Percentiles rank a stretch among this genome's conserved stretches.
Conservation (phyloP, 1,140 invertebrate genomes). For the Zelostemma sp. region DNA sequence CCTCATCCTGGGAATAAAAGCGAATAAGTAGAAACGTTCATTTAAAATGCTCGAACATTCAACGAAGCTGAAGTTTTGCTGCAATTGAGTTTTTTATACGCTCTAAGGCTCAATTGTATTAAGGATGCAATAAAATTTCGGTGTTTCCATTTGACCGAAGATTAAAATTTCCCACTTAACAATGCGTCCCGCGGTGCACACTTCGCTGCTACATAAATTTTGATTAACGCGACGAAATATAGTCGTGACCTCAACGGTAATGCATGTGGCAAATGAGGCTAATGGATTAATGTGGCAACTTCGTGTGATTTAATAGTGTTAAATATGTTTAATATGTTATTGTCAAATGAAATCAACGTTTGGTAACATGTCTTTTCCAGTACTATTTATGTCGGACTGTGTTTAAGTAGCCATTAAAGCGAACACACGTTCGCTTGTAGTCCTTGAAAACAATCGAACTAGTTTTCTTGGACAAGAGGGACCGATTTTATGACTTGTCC, state of each 20-base stretch:
- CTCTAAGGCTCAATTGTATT: no score
- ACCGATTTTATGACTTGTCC: slow-evolving; percentile 4
- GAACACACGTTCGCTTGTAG: background rate
- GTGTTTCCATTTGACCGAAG: no score
- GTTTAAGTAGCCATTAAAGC: slow-evolving; percentile 5
- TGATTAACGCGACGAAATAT: no score
- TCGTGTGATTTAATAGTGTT: background rate
- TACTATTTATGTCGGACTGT: background rate
- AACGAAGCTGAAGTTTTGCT: no score
- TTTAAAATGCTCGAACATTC: no score
- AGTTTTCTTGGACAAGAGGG: background rate
- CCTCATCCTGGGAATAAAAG: no score
- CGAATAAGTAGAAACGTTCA: no score
- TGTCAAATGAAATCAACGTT: background rate
- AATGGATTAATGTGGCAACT: background rate
- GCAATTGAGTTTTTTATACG: no score
- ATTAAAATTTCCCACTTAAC: no score
- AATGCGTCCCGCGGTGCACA: no score
- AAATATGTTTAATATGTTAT: background rate
- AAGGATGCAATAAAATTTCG: no score
- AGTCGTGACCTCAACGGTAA: background rate
- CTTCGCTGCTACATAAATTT: no score
- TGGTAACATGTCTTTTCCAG: background rate
- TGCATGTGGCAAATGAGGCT: background rate
- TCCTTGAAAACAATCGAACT: slow-evolving; percentile 3